Evolutionary conservation across 2,113 vertebrate genomes (phyloP).

Genomic region (Myocastor coypus): DNA sequence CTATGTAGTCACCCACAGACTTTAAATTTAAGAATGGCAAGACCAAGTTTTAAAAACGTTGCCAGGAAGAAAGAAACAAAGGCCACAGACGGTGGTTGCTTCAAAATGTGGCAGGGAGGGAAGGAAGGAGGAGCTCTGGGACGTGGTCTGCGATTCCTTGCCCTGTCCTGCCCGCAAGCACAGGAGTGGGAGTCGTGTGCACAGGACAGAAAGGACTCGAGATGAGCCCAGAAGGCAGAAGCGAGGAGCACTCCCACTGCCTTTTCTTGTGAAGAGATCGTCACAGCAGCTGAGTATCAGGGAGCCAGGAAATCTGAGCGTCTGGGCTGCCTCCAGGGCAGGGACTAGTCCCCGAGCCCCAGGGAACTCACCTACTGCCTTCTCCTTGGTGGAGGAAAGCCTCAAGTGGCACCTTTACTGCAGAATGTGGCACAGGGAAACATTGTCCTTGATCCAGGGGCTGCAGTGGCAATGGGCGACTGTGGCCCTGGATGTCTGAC

Average conservation of each 20-base stretch:
- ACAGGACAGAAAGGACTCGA: neutral
- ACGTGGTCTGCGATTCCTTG: neutral
- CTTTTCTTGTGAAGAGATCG: neutral
- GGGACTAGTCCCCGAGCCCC: accelerated
- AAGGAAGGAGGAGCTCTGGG: neutral
- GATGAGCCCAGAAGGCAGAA: neutral
- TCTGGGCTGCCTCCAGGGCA: neutral
- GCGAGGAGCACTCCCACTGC: neutral
- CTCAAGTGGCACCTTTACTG: neutral
- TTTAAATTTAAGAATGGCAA: neutral
- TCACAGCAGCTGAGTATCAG: no score
- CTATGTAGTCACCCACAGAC: neutral
- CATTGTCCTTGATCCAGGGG: neutral
- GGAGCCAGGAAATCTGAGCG: neutral
- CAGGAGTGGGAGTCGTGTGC: neutral
- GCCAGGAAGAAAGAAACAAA: neutral
- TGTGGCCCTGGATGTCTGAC: neutral
- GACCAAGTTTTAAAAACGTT: neutral
- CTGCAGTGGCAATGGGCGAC: neutral
- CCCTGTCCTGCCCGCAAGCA: neutral
- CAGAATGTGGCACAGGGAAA: neutral
- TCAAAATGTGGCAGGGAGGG: neutral
- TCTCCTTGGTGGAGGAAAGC: neutral
- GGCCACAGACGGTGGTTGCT: neutral
- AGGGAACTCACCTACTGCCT: neutral